Evolutionary conservation across 2,888 invertebrate genomes (phyloP), one percentile per base, ranked within the genome.

Genomic region (Leptinotarsa peninsularis): DNA sequence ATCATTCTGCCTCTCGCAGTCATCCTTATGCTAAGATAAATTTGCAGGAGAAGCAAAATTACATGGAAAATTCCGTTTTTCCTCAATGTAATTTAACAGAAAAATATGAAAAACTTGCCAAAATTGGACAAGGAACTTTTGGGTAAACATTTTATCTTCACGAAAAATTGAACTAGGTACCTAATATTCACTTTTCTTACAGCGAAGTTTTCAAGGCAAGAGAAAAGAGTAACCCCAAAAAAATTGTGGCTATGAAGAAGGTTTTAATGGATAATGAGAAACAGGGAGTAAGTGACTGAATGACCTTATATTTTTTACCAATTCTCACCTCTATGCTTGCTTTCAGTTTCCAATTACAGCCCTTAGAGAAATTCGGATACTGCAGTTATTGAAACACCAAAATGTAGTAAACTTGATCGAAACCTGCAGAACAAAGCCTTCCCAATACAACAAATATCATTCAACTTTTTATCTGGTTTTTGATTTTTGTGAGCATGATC

Each of bases 201-300:
- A 98, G 98, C 0, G 99, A 99, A 87, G 99, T 99, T 15, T 99
- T 99, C 88, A 99, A 99, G 87, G 99, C 99, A 0, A 92, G 95
- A 73, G 96, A 97, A 75, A 94, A 94, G 85, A 94, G 91, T 78
- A 95, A 95, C 78, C 94, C 93, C 71, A 95, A 95, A 88, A 93
- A 95, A 85, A 94, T 97, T 85, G 99, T 99, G 0, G 99, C 99
- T 0, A 94, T 99, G 94, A 99, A 99, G 86, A 99, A 99, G 89
- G 98, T 99, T 13, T 89, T 99, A 4, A 99, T 99, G 98, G 99
- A 99, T 85, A 99, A 99, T 89, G 99, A 99, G 90, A 99, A 98
- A 88, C 99, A 99, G 91, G 99, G 99, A 68, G 95, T 95, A 90
- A 89, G 91, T 33, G 49, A 43, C 5, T 43, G 4, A 43, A 43